A percentile compares a stretch with the other conserved stretches of the same genome.
These are phyloP conservation scores for Boleophthalmus pectinirostris DNA, from an alignment of 2,113 vertebrate species.

Conservation along the genomic window DNA sequence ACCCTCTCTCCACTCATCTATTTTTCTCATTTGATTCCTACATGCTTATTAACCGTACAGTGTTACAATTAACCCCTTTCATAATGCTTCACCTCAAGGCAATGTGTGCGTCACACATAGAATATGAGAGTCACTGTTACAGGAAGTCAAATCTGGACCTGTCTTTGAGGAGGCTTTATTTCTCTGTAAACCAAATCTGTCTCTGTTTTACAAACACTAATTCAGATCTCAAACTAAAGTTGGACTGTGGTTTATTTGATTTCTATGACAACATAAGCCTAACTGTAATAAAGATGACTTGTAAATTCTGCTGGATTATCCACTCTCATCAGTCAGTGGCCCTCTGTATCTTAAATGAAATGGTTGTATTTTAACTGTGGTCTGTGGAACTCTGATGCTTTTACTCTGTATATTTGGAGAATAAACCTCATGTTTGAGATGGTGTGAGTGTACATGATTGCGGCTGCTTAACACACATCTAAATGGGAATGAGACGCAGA, in stretches of 20 bases:
- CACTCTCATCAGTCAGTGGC: conserved; percentile 73
- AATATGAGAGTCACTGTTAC: conserved; percentile 30
- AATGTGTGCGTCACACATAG: conserved; percentile 14
- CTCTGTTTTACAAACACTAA: conserved; percentile 50
- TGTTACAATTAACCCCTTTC: conserved; percentile 40
- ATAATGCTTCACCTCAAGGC: conserved; percentile 28
- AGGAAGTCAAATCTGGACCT: conserved; percentile 47
- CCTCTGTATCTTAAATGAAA: conserved; percentile 72
- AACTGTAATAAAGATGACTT: conserved; percentile 65
- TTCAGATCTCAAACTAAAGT: conserved; percentile 34
- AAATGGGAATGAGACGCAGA: neutral
- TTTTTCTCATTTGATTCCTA: conserved; percentile 13
- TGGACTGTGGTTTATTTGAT: conserved; percentile 54
- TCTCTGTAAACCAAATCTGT: conserved; percentile 26
- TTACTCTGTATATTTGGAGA: conserved; percentile 83
- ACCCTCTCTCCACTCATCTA: conserved; percentile 27
- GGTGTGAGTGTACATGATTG: conserved; percentile 40
- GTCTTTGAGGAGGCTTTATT: conserved; percentile 33
- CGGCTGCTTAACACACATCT: conserved; percentile 13
- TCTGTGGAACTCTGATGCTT: conserved; percentile 82
- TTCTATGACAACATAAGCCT: conserved; percentile 70
- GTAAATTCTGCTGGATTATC: conserved; percentile 64
- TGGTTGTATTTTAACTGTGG: conserved; percentile 81
- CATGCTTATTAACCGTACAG: conserved; percentile 15
- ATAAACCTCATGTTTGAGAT: conserved; percentile 71